Evolutionary conservation across 2,888 invertebrate species (phyloP), one percentile per base, ranked within the genome.

Genomic region (Lordiphosa andalusiaca): DNA sequence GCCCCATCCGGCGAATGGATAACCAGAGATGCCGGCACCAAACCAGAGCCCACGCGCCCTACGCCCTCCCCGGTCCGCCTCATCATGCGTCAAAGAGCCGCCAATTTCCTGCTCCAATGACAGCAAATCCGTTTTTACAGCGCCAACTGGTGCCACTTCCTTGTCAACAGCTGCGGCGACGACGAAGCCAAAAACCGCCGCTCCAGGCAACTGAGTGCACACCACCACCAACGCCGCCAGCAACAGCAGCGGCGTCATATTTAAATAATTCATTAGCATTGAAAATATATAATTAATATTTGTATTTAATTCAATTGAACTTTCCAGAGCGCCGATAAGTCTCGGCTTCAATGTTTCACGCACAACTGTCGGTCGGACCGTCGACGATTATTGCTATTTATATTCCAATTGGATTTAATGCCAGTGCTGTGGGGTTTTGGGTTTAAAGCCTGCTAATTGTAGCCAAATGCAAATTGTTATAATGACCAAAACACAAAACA

Each of bases 41-140:
- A 67, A 60, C 52, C 71, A 60, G 50, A 69, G 67, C 54, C 69
- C 73, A 44, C 81, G 76, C 47, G 50, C 56, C 6, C 53, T 36
- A 3, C 73, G 70, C 37, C 21, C 13, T n/a, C 48, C 37, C 37
- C 36, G 44, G 21, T 10, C 40, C 37, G 44, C 46, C 53, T 23
- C 6, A 12, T 23, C 21, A 36, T 19, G 16, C 21, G 23, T 71
- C 69, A 62, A 67, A 71, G 72, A 73, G 73, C 73, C 71, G 68
- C 68, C 84, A 69, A 71, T 77, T 71, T 81, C 75, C 73, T 78
- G 82, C 73, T 86, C 71, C 69, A 84, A 74, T 71, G 82, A 77
- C 74, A 76, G 82, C 74, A 84, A 75, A 84, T 84, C 80, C 74
- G 70, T 70, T 78, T 74, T 74, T 58, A 67, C 72, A 77, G 61